phyloP scores from a whole-genome alignment of 1,140 invertebrate genomes.

The Scaptodrosophila lebanonensis region DNA sequence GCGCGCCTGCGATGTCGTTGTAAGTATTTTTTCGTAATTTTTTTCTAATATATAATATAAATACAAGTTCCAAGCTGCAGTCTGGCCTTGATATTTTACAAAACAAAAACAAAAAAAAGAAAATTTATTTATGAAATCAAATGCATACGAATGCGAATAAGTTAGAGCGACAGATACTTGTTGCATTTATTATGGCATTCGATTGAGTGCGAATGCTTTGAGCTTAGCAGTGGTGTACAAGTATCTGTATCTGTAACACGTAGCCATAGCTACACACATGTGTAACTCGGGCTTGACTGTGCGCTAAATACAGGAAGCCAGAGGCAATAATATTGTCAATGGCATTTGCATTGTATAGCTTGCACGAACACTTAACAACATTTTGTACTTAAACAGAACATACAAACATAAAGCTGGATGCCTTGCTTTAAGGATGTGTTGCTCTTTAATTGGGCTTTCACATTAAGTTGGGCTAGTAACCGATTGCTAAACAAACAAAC shows the following conservation, averaged over 20 bases:
- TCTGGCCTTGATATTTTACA: constrained; percentile 71
- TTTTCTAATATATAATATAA: constrained; percentile 40
- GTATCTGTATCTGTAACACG: constrained; percentile 58
- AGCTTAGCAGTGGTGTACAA: not conserved
- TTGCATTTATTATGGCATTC: constrained; percentile 71
- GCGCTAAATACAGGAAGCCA: no score
- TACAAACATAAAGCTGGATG: no score
- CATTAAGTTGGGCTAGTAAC: no score
- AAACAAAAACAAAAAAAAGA: constrained; percentile 2
- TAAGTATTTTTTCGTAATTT: constrained; percentile 33
- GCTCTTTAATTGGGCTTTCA: no score
- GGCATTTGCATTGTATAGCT: no score
- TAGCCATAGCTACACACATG: constrained; percentile 27
- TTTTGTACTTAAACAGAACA: no score
- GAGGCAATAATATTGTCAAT: no score
- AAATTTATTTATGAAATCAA: constrained; percentile 75
- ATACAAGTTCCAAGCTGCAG: constrained; percentile 67
- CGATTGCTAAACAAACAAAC: no score
- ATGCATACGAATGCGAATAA: constrained; percentile 46
- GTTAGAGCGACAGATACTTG: constrained; percentile 53
- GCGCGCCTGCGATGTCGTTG: constrained; percentile 26
- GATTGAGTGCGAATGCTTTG: constrained; percentile 54
- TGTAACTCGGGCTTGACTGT: not conserved
- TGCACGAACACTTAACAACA: no score
- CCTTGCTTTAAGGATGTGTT: no score